Conservation (phyloP, 2,888 invertebrate genomes). For the Apamea sordens region DNA sequence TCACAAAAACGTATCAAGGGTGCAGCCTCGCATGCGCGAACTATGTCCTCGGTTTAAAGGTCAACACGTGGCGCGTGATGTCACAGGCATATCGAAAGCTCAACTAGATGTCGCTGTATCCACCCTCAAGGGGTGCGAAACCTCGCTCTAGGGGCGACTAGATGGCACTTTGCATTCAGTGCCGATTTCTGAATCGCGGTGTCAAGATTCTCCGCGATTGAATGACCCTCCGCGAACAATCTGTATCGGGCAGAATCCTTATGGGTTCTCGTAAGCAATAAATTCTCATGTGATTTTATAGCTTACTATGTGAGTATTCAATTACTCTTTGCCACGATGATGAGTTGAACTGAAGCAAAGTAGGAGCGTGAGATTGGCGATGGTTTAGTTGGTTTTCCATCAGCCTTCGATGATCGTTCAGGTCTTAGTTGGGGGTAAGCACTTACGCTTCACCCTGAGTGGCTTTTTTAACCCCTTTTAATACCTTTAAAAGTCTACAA, state of each 20-base stretch:
- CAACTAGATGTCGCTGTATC: conserved; percentile 26
- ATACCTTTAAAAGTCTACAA: not conserved
- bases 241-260: conserved; percentile 61
- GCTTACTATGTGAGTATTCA: conserved; percentile 67
- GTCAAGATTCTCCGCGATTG: conserved; percentile 10
- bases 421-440: conserved; percentile 10
- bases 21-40: conserved; percentile 11
- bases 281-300: not conserved
- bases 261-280: conserved; percentile 49
- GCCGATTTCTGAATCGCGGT: conserved; percentile 34
- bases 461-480: conserved; percentile 41
- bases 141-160: conserved; percentile 21
- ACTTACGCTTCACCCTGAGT: conserved; percentile 57
- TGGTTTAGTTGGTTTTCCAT: conserved; percentile 32
- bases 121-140: not conserved
- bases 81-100: not conserved
- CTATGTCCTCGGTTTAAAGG: conserved; percentile 5
- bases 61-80: conserved; percentile 24
- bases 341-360: conserved; percentile 67
- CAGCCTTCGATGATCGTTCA: conserved; percentile 76
- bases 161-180: conserved; percentile 49
- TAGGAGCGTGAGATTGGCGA: conserved; percentile 70
- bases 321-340: conserved; percentile 66
- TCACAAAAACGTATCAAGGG: not conserved
- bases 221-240: conserved; percentile 34